Base-by-base conservation (phyloP, 2,113 vertebrate species). In the Ptychochromis oligacanthus region DNA sequence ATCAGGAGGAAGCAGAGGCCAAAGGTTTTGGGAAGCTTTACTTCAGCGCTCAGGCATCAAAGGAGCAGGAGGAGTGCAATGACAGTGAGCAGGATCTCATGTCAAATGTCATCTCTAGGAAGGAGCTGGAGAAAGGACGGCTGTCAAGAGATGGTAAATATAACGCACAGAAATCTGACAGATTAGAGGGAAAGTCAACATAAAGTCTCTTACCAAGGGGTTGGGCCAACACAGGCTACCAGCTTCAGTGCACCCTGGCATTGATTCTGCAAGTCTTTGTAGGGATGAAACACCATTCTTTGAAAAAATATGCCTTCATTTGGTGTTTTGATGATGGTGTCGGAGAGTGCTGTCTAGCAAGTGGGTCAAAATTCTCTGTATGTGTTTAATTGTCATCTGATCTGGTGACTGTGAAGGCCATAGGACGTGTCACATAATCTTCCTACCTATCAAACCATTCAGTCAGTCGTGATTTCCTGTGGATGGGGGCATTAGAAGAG, bases 1-100 rank as follows among this genome's bases (percentile, higher is more conserved):
- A 36, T 24, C 59, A 8, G 79, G 93, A 94, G 77, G 88, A 26
- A 36, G 55, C 40, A 43, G 88, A 81, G 52, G 70, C 82, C 1
- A 94, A 92, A 55, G 98, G 98, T 49, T 99, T 99, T 93, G 98
- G 98, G 84, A 99, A 99, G 93, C 96, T 99, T 79, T 98, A 97
- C 85, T 97, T 98, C 55, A 94, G 89, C 55, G 90, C 94, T 14
- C 96, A 91, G 87, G 82, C 93, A n/a, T 93, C 93, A 58, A 90
- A 93, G 72, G 93, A 94, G 84, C 95, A 97, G 57, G 96, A 97
- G 52, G 95, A 93, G 13, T 94, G 94, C 62, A 96, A 96, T 56
- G 97, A 96, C 22, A 93, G 95, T 0, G 96, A 97, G 17, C 91
- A 96, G 67, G 97, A 97, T 49, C 95, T 99, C 89, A 93, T 96